Base-by-base conservation (phyloP, 2,888 invertebrate genomes). In the Oegoconia quadripuncta region DNA sequence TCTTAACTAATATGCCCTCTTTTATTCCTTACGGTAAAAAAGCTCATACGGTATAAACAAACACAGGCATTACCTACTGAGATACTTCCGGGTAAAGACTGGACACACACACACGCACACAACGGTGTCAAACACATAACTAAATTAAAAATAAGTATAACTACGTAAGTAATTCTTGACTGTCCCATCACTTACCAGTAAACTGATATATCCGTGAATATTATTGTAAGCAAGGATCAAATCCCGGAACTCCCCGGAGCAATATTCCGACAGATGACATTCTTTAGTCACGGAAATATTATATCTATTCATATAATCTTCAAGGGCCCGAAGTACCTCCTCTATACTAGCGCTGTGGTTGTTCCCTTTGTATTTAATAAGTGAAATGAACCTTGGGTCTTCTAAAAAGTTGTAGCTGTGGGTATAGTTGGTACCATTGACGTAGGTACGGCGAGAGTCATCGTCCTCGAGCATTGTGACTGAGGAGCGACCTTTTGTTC, bases 121-220 rank as follows among this genome's bases (percentile, higher is more conserved):
- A n/a, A n/a, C n/a, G n/a, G n/a, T n/a, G n/a, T n/a, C n/a, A n/a
- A n/a, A n/a, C n/a, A n/a, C n/a, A n/a, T n/a, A n/a, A n/a, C n/a
- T 7, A 20, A 20, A 20, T 4, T 6, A 20, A 20, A 6, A 20
- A 20, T 7, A 20, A 20, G 20, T 20, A 6, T 20, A 20, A 20
- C 7, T 6, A 20, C 7, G 20, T 11, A n/a, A 22, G 0, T 5
- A 22, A 7, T 14, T 9, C 3, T 18, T 18, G 7, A 5, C 7
- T 18, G 5, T 7, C 9, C 7, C 22, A 1, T 33, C 11, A 77
- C 90, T 89, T 64, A 97, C 95, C 71, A 93, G 78, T 34, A 97
- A 84, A 41, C 95, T 93, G 49, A 95, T 90, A 74, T 95, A 96
- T 41, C 95, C 95, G 70, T 97, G 97, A 47, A 93, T 89, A 39